phyloP scores from a whole-genome alignment of 2,797 vertebrate genomes.

The Echeneis naucrates region DNA sequence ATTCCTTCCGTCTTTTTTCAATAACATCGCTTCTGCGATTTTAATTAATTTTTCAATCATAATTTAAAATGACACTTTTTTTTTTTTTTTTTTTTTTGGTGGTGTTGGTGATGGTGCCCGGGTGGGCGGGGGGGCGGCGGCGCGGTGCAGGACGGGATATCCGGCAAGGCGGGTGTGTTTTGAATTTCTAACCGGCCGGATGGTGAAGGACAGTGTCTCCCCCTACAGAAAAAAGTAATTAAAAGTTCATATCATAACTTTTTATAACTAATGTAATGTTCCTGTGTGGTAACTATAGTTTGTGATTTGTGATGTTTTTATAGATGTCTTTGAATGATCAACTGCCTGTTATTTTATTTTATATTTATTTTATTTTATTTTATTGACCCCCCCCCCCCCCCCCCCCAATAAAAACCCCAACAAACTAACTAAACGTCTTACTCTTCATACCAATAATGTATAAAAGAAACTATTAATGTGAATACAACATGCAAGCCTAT shows the following conservation, averaged over 20 bases:
- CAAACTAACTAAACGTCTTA: not conserved
- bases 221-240: slow-evolving; percentile 19
- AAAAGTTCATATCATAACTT: not conserved
- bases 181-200: slow-evolving; percentile 76
- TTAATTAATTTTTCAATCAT: slow-evolving; percentile 82
- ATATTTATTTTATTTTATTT: not conserved
- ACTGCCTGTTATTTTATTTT: not conserved
- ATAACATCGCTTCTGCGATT: slow-evolving; percentile 73
- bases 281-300: not conserved
- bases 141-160: slow-evolving; percentile 84
- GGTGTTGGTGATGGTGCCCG: too few relatives aligned
- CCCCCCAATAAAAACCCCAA: too few relatives aligned
- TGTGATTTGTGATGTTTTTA: not conserved
- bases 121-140: too few relatives aligned
- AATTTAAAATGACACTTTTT: slow-evolving; percentile 76
- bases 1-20: not conserved
- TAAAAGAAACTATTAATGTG: too few relatives aligned
- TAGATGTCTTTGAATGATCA: too few relatives aligned
- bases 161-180: slow-evolving; percentile 76
- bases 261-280: not conserved
- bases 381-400: not conserved
- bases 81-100: too few relatives aligned
- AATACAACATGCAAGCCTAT: too few relatives aligned
- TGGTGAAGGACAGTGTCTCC: slow-evolving; percentile 42
- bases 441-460: not conserved